Percentiles rank a stretch among this genome's conserved stretches.
Evolutionary conservation across 2,113 vertebrate species (phyloP).

Genomic region (Atractosteus spatula): DNA sequence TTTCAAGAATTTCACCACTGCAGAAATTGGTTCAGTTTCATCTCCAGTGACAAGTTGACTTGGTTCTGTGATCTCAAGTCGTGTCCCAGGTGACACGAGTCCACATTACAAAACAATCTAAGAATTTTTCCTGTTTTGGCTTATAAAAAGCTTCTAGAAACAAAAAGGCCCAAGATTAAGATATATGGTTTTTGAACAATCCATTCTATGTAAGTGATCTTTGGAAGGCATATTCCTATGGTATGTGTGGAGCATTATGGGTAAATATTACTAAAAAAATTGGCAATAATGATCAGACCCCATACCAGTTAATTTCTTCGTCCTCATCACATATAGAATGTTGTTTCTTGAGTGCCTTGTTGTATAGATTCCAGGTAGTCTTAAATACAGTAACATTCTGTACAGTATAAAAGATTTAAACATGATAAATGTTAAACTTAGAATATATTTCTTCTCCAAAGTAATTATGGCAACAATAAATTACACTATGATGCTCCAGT

Average conservation of each 20-base stretch:
- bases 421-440: too few relatives aligned
- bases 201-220: slow-evolving; percentile 17
- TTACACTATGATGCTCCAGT: too few relatives aligned
- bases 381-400: slow-evolving; percentile 26
- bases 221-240: slow-evolving; percentile 6
- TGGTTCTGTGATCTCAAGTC: slow-evolving; percentile 59
- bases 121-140: slow-evolving; percentile 52
- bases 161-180: slow-evolving; percentile 23
- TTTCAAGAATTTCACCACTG: slow-evolving; percentile 48
- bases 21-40: slow-evolving; percentile 57
- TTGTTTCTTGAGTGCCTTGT: slow-evolving; percentile 52
- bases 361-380: slow-evolving; percentile 50
- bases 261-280: background rate
- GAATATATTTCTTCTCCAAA: too few relatives aligned
- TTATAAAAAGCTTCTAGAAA: slow-evolving; percentile 33
- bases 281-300: too few relatives aligned
- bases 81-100: slow-evolving; percentile 45
- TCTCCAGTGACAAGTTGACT: slow-evolving; percentile 58
- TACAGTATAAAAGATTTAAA: slow-evolving; percentile 37
- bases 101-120: slow-evolving; percentile 21
- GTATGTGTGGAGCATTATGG: slow-evolving; percentile 2
- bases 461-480: too few relatives aligned
- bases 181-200: slow-evolving; percentile 28
- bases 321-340: too few relatives aligned
- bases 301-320: too few relatives aligned